Conservation (phyloP, 2,888 invertebrate genomes). For the Pediacus dermestoides region DNA sequence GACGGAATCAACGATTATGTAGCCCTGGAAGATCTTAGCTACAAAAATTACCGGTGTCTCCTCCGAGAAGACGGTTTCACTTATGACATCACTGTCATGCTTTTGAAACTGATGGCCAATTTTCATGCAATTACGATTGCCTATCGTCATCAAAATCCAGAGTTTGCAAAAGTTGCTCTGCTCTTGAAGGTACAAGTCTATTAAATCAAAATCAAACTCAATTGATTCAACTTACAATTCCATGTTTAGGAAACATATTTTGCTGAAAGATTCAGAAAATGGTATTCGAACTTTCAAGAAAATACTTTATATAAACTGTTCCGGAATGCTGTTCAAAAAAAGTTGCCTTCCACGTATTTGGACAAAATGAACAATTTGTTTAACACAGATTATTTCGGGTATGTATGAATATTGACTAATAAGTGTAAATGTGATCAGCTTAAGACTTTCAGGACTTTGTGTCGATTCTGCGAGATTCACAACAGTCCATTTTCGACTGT, state of each 20-base stretch:
- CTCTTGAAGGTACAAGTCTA: constrained; percentile 22
- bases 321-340: constrained; percentile 61
- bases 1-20: constrained; percentile 51
- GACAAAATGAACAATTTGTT: constrained; percentile 26
- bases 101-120: constrained; percentile 46
- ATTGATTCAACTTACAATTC: constrained; percentile 6
- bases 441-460: constrained; percentile 16
- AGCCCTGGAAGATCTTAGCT: constrained; percentile 46
- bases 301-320: constrained; percentile 54
- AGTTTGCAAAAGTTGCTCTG: constrained; percentile 36
- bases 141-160: constrained; percentile 45
- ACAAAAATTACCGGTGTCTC: constrained; percentile 40
- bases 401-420: too few relatives aligned
- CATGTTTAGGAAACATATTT: constrained; percentile 60
- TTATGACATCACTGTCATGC: constrained; percentile 37
- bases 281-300: constrained; percentile 57
- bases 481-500: constrained; percentile 49
- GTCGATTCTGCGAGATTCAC: constrained; percentile 17
- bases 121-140: constrained; percentile 52
- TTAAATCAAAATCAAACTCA: background rate
- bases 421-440: too few relatives aligned
- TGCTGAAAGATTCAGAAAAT: constrained; percentile 52
- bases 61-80: constrained; percentile 40
- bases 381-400: constrained; percentile 28
- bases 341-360: constrained; percentile 43